These are phyloP conservation scores for Sympetrum striolatum DNA, from an alignment of 2,888 invertebrate species.

Conservation along the genomic window DNA sequence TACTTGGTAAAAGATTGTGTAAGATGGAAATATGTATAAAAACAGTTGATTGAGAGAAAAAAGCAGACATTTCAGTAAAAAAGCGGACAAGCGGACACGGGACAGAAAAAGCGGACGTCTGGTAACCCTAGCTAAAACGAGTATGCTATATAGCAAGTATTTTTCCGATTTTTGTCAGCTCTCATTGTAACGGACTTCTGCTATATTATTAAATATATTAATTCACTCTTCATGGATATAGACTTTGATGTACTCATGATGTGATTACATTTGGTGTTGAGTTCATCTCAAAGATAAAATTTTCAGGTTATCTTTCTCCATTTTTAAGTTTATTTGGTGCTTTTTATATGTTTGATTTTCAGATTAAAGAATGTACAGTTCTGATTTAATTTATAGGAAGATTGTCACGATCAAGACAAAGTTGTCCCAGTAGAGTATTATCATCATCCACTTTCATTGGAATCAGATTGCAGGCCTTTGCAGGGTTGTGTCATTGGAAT, in stretches of 20 bases:
- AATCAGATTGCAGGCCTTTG: conserved; percentile 63
- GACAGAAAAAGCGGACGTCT: too few relatives aligned
- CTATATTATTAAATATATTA: too few relatives aligned
- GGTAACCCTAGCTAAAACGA: too few relatives aligned
- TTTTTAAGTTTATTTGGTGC: not conserved
- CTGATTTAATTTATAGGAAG: conserved; percentile 62
- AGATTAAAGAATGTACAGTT: not conserved
- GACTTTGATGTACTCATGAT: not conserved
- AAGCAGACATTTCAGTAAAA: too few relatives aligned
- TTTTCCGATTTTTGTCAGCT: too few relatives aligned
- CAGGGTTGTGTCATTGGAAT: conserved; percentile 77
- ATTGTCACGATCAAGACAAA: conserved; percentile 68
- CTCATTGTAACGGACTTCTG: too few relatives aligned
- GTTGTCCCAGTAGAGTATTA: conserved; percentile 73
- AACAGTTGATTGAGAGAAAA: too few relatives aligned
- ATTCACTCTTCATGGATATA: not conserved
- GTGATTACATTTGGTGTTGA: not conserved
- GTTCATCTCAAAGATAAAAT: not conserved
- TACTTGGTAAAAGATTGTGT: too few relatives aligned
- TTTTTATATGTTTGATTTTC: not conserved
- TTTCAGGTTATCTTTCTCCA: not conserved
- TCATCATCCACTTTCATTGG: conserved; percentile 67
- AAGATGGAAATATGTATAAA: too few relatives aligned
- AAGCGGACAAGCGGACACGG: too few relatives aligned
- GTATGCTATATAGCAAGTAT: too few relatives aligned